A percentile compares a stretch with the other conserved stretches of the same genome.
These are phyloP conservation scores for Epistrophe grossulariae DNA, from an alignment of 2,888 invertebrate species.

Conservation along the genomic window DNA sequence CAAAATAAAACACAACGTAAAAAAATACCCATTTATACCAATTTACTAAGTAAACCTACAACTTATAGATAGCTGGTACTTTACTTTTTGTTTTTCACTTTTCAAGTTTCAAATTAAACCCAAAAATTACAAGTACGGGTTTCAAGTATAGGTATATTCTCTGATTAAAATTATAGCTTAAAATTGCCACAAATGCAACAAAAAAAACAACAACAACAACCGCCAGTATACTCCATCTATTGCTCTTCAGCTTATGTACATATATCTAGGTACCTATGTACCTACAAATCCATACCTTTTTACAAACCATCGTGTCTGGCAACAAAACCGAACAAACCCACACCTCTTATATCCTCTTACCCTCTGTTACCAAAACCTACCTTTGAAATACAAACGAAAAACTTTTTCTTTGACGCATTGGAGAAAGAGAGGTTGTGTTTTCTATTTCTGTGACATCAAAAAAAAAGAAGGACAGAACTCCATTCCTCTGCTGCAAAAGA, in stretches of 20 bases:
- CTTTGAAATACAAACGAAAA: conserved; percentile 7
- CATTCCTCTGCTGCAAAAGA: too few species aligned
- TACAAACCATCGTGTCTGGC: conserved; percentile 3
- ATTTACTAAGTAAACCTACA: too few species aligned
- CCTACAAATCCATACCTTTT: background rate
- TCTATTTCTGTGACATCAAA: conserved; percentile 9
- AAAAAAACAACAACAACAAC: background rate
- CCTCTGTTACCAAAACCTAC: background rate
- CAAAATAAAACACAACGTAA: too few species aligned
- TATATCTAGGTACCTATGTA: background rate
- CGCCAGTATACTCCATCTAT: background rate
- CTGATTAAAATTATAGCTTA: background rate
- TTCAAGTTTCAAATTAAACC: too few species aligned
- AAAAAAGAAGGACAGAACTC: too few species aligned
- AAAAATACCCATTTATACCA: too few species aligned
- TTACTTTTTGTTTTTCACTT: too few species aligned
- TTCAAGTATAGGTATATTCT: background rate
- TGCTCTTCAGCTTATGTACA: too few species aligned
- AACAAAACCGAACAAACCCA: background rate
- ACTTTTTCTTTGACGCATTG: conserved; percentile 25
- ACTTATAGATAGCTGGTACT: too few species aligned
- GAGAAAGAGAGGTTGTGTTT: conserved; percentile 4
- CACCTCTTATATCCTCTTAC: background rate
- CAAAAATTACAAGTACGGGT: background rate
- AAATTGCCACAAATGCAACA: background rate